Evolutionary conservation across 1,140 invertebrate species (phyloP).

Genomic region (Drosophila sp.): DNA sequence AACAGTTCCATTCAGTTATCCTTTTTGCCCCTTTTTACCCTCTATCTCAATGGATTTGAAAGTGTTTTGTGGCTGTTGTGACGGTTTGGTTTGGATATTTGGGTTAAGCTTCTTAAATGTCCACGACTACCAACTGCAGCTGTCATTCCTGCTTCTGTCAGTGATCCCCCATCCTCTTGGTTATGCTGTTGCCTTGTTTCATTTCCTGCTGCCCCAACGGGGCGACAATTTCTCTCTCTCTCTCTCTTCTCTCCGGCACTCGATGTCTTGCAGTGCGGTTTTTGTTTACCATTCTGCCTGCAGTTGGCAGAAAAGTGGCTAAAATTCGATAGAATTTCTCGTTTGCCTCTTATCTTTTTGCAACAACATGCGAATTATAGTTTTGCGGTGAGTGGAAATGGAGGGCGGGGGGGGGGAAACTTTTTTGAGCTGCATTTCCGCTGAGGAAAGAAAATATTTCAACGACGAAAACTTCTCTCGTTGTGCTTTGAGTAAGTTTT

Average conservation of each 20-base stretch:
- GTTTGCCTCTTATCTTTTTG: conserved; percentile 31
- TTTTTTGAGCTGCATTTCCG: conserved; percentile 43
- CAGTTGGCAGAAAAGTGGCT: conserved; percentile 19
- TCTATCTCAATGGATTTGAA: conserved; percentile 3
- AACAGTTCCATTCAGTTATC: neutral
- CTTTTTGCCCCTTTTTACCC: neutral
- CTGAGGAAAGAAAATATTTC: conserved; percentile 16
- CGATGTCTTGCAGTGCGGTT: conserved; percentile 2
- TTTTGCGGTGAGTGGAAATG: neutral
- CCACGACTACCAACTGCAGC: conserved; percentile 29
- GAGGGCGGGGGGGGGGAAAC: neutral
- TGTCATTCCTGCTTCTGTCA: conserved; percentile 27
- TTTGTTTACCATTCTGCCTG: conserved; percentile 18
- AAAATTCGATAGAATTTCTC: conserved; percentile 26
- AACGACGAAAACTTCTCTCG: conserved; percentile 2
- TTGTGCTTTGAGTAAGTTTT: conserved; percentile 3
- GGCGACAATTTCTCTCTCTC: neutral
- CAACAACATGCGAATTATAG: neutral
- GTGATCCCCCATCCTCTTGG: neutral
- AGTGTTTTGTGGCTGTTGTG: conserved; percentile 21
- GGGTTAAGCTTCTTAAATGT: conserved; percentile 4
- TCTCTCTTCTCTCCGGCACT: neutral
- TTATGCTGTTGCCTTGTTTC: conserved; percentile 41
- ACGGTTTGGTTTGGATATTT: conserved; percentile 3
- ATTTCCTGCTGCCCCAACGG: conserved; percentile 41